A percentile compares a stretch with the other conserved stretches of the same genome.
phyloP scores from a whole-genome alignment of 2,888 invertebrate species.

The Eilema griseolum region DNA sequence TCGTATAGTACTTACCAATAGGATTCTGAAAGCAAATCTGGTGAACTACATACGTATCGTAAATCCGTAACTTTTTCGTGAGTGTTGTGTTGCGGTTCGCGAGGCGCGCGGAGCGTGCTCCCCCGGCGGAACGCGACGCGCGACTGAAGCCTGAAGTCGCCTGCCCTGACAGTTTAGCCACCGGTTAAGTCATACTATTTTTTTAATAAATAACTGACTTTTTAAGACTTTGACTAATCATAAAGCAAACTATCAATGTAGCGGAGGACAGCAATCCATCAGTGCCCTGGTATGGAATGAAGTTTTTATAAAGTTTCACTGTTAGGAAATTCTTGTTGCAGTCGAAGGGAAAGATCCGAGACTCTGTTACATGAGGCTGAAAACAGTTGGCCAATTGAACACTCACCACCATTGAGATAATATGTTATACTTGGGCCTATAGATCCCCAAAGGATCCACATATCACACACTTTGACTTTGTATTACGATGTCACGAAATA shows the following conservation, averaged over 20 bases:
- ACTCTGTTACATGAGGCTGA: no score
- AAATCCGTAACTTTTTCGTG: slow-evolving; percentile 39
- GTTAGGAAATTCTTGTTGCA: background rate
- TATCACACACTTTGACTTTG: no score
- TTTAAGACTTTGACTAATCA: background rate
- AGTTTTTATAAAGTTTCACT: background rate
- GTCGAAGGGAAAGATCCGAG: background rate
- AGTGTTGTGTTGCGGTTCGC: slow-evolving; percentile 26
- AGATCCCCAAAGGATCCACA: no score
- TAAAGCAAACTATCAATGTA: background rate
- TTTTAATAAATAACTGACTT: background rate
- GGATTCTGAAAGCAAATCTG: slow-evolving; percentile 1
- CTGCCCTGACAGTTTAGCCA: slow-evolving; percentile 14
- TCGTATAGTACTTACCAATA: slow-evolving; percentile 29
- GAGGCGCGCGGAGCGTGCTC: slow-evolving; percentile 32
- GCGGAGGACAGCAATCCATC: background rate
- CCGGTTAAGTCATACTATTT: background rate
- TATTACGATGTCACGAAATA: no score
- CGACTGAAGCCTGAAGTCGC: slow-evolving; percentile 51
- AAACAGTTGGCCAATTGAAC: background rate
- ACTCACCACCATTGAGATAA: background rate
- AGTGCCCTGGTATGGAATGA: background rate
- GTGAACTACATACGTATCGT: slow-evolving; percentile 13
- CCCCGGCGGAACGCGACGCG: slow-evolving; percentile 37
- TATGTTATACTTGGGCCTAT: background rate